Evolutionary conservation across 92 coral and sea anemone genomes (phyloP).

Genomic region (Chrysogorgia sp.): DNA sequence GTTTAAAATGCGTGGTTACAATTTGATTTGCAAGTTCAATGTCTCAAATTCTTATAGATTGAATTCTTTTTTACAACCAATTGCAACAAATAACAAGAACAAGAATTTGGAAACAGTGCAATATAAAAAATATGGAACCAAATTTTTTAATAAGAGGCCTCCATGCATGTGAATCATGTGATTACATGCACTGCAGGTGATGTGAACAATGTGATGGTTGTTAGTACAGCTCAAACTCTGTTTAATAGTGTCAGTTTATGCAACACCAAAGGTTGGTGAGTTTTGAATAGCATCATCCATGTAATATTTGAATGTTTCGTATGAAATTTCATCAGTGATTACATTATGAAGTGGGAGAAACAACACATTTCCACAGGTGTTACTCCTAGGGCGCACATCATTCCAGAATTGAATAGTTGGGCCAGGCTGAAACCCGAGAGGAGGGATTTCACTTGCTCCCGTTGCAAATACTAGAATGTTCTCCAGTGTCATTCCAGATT

Average conservation of each 20-base stretch:
- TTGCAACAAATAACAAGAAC: too few relatives aligned
- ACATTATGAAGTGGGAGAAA: conserved; percentile 11
- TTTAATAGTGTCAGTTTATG: background rate
- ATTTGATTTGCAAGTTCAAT: too few relatives aligned
- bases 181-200: too few relatives aligned
- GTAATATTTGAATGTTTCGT: conserved; percentile 1
- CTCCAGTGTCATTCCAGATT: background rate
- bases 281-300: conserved; percentile 25
- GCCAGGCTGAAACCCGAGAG: background rate
- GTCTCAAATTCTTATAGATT: too few relatives aligned
- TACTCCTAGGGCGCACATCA: conserved; percentile 12
- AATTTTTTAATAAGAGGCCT: too few relatives aligned
- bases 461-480: background rate
- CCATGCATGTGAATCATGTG: too few relatives aligned
- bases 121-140: too few relatives aligned
- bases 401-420: conserved; percentile 6
- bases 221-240: too few relatives aligned
- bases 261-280: background rate
- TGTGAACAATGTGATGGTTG: too few relatives aligned
- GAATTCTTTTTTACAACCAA: too few relatives aligned
- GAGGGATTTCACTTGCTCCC: conserved; percentile 8
- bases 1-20: too few relatives aligned
- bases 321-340: conserved; percentile 18
- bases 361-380: conserved; percentile 6
- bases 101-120: too few relatives aligned